phyloP scores from a whole-genome alignment of 2,888 invertebrate species.

The Tipula confusa region DNA sequence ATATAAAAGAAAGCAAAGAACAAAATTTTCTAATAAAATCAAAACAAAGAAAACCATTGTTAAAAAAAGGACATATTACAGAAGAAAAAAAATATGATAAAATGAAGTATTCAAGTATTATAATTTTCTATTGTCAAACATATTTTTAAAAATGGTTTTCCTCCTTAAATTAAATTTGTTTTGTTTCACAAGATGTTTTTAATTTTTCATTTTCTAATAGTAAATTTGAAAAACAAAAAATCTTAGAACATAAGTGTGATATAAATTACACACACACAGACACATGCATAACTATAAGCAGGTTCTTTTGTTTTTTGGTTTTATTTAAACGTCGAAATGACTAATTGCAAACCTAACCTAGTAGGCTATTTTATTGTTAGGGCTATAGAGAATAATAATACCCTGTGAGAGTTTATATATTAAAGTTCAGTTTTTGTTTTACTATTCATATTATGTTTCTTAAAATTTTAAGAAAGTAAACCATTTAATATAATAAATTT shows the following conservation, averaged over 20 bases:
- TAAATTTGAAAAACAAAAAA: neutral
- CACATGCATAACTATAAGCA: too few relatives aligned
- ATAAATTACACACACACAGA: too few relatives aligned
- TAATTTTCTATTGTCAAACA: slow-evolving; percentile 9
- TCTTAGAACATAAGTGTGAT: neutral
- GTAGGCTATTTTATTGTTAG: neutral
- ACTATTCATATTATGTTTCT: too few relatives aligned
- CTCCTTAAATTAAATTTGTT: neutral
- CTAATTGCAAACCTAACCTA: neutral
- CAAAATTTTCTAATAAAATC: neutral
- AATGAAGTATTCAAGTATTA: neutral
- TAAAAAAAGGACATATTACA: neutral
- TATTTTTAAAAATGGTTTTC: neutral
- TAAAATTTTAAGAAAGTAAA: too few relatives aligned
- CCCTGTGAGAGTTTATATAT: too few relatives aligned
- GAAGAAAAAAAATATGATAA: slow-evolving; percentile 15
- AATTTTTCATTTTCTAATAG: neutral
- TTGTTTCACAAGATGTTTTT: neutral
- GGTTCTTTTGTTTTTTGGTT: neutral
- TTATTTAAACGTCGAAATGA: neutral
- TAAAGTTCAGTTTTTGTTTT: too few relatives aligned
- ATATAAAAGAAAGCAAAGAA: neutral
- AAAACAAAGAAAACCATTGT: neutral
- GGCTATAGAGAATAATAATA: too few relatives aligned
- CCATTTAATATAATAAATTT: too few relatives aligned